Evolutionary conservation across 1,140 invertebrate species (phyloP), one percentile per base, ranked within the genome.

Genomic region (Rhynchophorus ferrugineus): DNA sequence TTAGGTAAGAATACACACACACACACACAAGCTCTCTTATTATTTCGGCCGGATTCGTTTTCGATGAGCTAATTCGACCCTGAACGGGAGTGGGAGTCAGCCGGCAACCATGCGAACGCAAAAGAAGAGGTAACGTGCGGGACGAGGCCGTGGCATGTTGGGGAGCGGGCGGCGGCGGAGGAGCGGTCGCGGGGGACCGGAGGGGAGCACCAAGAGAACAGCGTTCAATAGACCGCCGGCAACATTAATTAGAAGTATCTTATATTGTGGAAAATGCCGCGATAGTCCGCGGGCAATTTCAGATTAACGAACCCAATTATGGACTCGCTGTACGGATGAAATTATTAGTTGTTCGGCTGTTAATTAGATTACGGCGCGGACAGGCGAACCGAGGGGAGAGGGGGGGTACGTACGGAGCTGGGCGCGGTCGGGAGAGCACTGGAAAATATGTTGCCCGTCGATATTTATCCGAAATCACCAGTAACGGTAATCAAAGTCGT

Each of bases 291-390:
- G 61, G 61, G 61, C 61, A 65, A 56, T 65, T 65, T 66, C 57
- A 70, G 68, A 70, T 71, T 70, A 71, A 71, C 68, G 68, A 70
- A 71, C 69, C 68, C 69, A 69, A 71, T 71, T 71, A 70, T 70
- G 69, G 67, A 63, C 69, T 63, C 68, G 65, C 69, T 71, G 68
- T 70, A 64, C 65, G 54, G 57, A 65, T 68, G 62, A 69, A 71
- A 71, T 71, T 70, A 71, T 71, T 70, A 69, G 66, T 71, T 70
- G 68, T 33, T 53, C 35, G 60, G 67, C 64, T 63, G 68, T 71
- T 71, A 70, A 71, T 71, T 71, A 70, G 67, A 71, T 70, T 69
- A 66, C 53, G 52, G 47, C 55, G 46, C 56, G 57, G 58, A 58
- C 54, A 56, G 57, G 49, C 43, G 2, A 29, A 24, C 16, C 14